Percentiles rank a stretch among this genome's conserved stretches.
Evolutionary conservation across 2,113 vertebrate species (phyloP).

Genomic region (Carassius auratus): DNA sequence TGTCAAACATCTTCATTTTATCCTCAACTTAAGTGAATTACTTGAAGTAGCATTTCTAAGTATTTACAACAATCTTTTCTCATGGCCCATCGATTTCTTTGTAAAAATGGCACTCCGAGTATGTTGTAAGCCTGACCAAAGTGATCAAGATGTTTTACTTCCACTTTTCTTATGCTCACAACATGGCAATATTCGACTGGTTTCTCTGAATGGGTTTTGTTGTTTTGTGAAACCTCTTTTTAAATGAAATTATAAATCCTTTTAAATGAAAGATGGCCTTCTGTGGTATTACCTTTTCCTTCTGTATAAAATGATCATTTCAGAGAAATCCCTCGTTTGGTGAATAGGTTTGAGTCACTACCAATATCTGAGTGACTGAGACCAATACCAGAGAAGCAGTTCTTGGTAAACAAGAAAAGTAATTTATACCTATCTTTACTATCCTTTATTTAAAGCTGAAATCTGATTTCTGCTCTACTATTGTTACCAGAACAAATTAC

Average conservation of each 20-base stretch:
- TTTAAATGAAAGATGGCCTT: background rate
- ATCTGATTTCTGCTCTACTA: background rate
- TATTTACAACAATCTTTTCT: background rate
- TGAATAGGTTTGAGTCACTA: background rate
- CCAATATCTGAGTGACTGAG: background rate
- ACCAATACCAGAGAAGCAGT: background rate
- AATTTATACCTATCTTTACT: background rate
- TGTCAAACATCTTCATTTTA: background rate
- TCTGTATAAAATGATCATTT: background rate
- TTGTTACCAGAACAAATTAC: background rate
- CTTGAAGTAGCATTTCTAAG: background rate
- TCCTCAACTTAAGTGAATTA: background rate
- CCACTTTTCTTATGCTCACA: conserved; percentile 36
- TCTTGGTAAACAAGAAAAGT: background rate
- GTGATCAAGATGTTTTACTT: conserved; percentile 34
- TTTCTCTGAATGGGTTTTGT: background rate
- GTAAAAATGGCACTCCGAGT: conserved; percentile 25
- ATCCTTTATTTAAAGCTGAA: background rate
- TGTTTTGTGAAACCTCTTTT: background rate
- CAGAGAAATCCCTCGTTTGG: background rate
- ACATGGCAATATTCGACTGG: background rate
- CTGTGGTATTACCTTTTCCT: background rate
- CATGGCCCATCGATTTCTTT: background rate
- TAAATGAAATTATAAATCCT: background rate
- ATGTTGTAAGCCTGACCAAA: conserved; percentile 17